Conservation (phyloP, 2,888 invertebrate genomes). For the Caenorhabditis zanzibari region DNA sequence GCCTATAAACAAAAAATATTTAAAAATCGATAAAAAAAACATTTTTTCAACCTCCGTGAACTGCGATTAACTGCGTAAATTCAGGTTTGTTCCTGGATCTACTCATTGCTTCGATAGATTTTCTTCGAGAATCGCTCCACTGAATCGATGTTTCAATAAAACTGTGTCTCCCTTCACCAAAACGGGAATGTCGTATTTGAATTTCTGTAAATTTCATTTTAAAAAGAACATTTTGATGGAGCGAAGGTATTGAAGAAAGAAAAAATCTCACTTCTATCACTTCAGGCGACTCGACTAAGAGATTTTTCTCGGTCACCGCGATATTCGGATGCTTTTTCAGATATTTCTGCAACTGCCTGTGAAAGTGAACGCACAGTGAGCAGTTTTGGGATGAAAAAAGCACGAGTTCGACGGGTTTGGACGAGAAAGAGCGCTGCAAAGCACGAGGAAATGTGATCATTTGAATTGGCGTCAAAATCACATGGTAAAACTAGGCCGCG, state of each 20-base stretch:
- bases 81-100: slow-evolving; percentile 23
- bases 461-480: slow-evolving; percentile 66
- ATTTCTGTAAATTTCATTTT: slow-evolving; percentile 82
- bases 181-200: slow-evolving; percentile 85
- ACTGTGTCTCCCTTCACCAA: slow-evolving; percentile 84
- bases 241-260: slow-evolving; percentile 8
- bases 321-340: slow-evolving; percentile 62
- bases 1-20: slow-evolving; percentile 82
- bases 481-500: slow-evolving; percentile 66
- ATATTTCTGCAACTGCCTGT: slow-evolving; percentile 67
- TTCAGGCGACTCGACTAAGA: slow-evolving; percentile 41
- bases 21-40: not conserved
- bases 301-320: slow-evolving; percentile 56
- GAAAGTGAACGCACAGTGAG: slow-evolving; percentile 72
- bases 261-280: slow-evolving; percentile 64
- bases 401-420: slow-evolving; percentile 59
- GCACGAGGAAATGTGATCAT: slow-evolving; percentile 65
- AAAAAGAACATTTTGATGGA: slow-evolving; percentile 62
- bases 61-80: slow-evolving; percentile 86
- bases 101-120: slow-evolving; percentile 79
- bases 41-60: slow-evolving; percentile 92
- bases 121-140: slow-evolving; percentile 74
- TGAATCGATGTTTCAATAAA: slow-evolving; percentile 84
- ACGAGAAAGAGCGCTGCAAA: slow-evolving; percentile 63
- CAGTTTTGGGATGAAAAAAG: slow-evolving; percentile 70